These are phyloP conservation scores for Catharus minimus DNA, from an alignment of 2,113 vertebrate species.

Conservation along the genomic window DNA sequence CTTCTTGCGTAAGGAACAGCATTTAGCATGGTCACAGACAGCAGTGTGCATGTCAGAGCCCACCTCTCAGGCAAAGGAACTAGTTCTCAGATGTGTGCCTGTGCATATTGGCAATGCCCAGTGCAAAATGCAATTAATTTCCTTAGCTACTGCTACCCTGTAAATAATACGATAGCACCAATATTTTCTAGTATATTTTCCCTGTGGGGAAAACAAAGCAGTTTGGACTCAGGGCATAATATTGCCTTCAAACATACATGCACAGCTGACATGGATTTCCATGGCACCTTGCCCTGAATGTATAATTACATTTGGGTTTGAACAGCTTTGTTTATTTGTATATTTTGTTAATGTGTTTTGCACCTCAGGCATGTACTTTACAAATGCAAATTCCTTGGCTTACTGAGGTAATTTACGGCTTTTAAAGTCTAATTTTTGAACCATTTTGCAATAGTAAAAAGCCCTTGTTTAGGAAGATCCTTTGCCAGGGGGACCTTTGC, in stretches of 20 bases:
- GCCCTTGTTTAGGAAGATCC: neutral
- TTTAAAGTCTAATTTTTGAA: slow-evolving; percentile 47
- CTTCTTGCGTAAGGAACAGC: neutral
- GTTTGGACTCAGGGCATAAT: neutral
- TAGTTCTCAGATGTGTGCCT: neutral
- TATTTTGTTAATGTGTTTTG: slow-evolving; percentile 49
- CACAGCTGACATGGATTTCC: neutral
- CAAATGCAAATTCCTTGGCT: slow-evolving; percentile 66
- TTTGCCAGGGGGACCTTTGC: neutral
- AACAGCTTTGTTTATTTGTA: slow-evolving; percentile 62
- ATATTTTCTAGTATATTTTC: neutral
- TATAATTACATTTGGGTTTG: slow-evolving; percentile 41
- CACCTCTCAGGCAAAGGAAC: neutral
- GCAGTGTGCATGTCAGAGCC: neutral
- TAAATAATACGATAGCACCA: neutral
- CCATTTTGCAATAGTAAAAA: slow-evolving; percentile 24
- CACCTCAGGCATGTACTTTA: slow-evolving; percentile 65
- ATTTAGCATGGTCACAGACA: neutral
- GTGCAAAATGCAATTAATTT: neutral
- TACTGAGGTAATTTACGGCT: slow-evolving; percentile 29
- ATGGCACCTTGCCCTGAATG: slow-evolving; percentile 44
- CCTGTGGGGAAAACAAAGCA: neutral
- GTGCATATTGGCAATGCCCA: neutral
- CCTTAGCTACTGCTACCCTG: neutral
- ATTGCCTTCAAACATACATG: neutral